A percentile compares a stretch with the other conserved stretches of the same genome.
These are phyloP conservation scores for Microcebus ravelobensis DNA, from an alignment of 2,113 vertebrate species.

Conservation along the genomic window DNA sequence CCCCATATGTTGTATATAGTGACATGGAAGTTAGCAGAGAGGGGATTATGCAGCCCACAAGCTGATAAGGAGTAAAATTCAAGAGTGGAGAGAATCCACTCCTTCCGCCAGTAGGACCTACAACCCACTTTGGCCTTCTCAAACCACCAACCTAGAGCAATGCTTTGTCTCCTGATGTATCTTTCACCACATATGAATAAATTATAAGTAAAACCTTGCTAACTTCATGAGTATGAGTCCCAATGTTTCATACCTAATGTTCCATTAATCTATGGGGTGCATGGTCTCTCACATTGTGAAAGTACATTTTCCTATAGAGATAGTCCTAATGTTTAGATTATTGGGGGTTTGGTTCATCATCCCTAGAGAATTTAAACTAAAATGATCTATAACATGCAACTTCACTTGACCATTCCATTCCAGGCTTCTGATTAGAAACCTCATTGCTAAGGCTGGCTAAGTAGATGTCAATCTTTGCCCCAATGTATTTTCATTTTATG, in stretches of 20 bases:
- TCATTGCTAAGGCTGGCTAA: background rate
- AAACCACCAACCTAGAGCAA: background rate
- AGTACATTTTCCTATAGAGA: background rate
- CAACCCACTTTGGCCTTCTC: background rate
- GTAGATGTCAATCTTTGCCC: background rate
- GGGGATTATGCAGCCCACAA: background rate
- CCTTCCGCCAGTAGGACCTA: background rate
- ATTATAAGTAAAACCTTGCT: background rate
- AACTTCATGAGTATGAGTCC: background rate
- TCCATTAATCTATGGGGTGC: background rate
- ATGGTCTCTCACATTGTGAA: background rate
- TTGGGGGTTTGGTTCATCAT: background rate
- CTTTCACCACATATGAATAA: background rate
- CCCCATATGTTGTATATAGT: background rate
- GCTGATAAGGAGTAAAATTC: background rate
- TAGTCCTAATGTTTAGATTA: background rate
- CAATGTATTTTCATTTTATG: background rate
- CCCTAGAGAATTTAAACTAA: background rate
- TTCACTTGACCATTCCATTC: background rate
- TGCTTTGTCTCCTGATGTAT: background rate
- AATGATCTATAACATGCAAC: background rate
- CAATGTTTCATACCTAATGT: background rate
- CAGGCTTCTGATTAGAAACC: background rate
- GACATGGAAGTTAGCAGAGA: background rate
- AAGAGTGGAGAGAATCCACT: background rate